Conservation (phyloP, 2,113 vertebrate genomes). For the Butorides virescens region DNA sequence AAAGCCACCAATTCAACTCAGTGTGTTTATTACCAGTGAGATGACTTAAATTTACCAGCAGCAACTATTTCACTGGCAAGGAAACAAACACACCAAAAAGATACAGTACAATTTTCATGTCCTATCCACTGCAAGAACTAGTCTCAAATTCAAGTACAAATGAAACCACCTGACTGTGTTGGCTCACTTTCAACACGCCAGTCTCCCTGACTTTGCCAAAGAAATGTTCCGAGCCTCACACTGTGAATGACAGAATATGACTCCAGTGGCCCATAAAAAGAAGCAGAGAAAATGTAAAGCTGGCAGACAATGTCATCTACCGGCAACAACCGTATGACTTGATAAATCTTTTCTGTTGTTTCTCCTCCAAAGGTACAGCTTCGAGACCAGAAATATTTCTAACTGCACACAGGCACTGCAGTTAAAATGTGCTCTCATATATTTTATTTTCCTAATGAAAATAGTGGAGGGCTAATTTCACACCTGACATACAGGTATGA, state of each 20-base stretch:
- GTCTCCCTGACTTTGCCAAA: slow-evolving; percentile 51
- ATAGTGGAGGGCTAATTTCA: not conserved
- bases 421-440: not conserved
- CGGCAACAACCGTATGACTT: slow-evolving; percentile 33
- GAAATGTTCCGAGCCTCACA: slow-evolving; percentile 36
- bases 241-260: slow-evolving; percentile 48
- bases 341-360: slow-evolving; percentile 42
- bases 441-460: slow-evolving; percentile 1
- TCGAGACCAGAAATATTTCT: not conserved
- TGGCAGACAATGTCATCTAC: slow-evolving; percentile 61
- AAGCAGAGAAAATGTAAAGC: slow-evolving; percentile 52
- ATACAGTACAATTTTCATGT: not conserved
- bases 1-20: not conserved
- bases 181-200: slow-evolving; percentile 52
- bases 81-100: slow-evolving; percentile 1
- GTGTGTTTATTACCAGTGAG: not conserved
- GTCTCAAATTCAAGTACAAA: slow-evolving; percentile 41
- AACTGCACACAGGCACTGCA: not conserved
- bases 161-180: slow-evolving; percentile 20
- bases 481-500: not conserved
- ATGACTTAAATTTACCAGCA: not conserved
- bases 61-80: not conserved
- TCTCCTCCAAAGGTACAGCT: not conserved
- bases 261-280: slow-evolving; percentile 66
- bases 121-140: slow-evolving; percentile 3